Base-by-base conservation (phyloP, 1,140 invertebrate species). In the Belonocnema kinseyi region DNA sequence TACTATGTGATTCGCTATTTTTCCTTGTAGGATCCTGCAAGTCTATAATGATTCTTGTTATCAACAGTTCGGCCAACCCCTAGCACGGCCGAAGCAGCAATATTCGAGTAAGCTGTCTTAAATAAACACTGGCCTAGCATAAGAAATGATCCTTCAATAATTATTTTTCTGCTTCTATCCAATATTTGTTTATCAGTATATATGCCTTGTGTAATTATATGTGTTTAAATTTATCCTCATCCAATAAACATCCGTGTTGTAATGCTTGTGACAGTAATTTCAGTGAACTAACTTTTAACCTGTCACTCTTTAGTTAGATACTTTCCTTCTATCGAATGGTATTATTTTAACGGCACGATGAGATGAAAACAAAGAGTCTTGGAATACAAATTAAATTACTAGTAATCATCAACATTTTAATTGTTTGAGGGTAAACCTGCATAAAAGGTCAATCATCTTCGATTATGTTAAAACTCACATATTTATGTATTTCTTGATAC, bases 1-100 rank as follows among this genome's bases (percentile, higher is more conserved):
- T 33, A 40, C 19, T 61, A 33, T 58, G 19, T 66, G 80, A 82
- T 84, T 84, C 77, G 52, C 79, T 85, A 50, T 86, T 85, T 85
- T 78, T 86, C 79, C 79, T 86, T 85, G 70, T 85, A 86, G 85
- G 82, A 79, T 74, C n/a, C 84, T 83, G 77, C 85, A 85, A 85
- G 85, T 86, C 77, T 86, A 83, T 80, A 77, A 78, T 53, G 82
- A 84, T 83, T 85, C 76, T 84, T 82, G 76, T 81, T 85, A 81
- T 77, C 79, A 79, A 83, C 82, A 76, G 76, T 81, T 83, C 82
- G 79, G 75, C 83, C 83, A 77, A 77, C 80, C 74, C 77, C 82
- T 85, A 82, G 77, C 79, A 83, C 78, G 83, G 80, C 81, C 70
- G 79, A 81, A 79, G 77, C 83, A 83, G 83, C 79, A 74, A 81